phyloP scores from a whole-genome alignment of 2,888 invertebrate genomes.

The Caradrina kadenii region DNA sequence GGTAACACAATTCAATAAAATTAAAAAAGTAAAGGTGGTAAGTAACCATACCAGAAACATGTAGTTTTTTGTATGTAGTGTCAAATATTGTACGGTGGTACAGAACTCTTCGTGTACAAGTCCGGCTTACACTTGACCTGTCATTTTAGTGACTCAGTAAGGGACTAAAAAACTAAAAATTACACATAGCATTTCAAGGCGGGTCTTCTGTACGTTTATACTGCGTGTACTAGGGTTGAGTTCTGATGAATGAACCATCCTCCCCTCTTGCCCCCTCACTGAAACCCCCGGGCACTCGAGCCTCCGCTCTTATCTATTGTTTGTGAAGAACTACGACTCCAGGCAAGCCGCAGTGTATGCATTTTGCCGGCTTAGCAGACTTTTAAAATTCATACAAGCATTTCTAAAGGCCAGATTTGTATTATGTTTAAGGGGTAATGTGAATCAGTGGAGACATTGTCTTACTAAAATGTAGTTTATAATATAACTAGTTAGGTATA shows the following conservation, averaged over 20 bases:
- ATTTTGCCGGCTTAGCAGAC: slow-evolving; percentile 57
- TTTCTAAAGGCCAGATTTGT: slow-evolving; percentile 55
- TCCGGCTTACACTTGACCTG: too few relatives aligned
- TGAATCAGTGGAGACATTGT: slow-evolving; percentile 9
- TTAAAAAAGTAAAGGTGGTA: too few relatives aligned
- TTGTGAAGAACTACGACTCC: slow-evolving; percentile 68
- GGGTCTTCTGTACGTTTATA: slow-evolving; percentile 29
- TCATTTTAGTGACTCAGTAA: too few relatives aligned
- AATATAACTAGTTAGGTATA: too few relatives aligned
- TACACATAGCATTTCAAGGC: neutral
- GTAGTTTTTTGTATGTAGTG: too few relatives aligned
- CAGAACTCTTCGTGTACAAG: too few relatives aligned
- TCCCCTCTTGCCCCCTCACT: slow-evolving; percentile 53
- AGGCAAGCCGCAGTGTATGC: slow-evolving; percentile 59
- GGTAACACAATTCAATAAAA: too few relatives aligned
- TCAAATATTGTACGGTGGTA: neutral
- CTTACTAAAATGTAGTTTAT: neutral
- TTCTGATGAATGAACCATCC: slow-evolving; percentile 56
- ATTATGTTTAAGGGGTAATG: slow-evolving; percentile 29
- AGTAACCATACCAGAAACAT: too few relatives aligned
- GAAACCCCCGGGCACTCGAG: slow-evolving; percentile 63
- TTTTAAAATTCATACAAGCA: slow-evolving; percentile 68
- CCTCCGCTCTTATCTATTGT: slow-evolving; percentile 78
- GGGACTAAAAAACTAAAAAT: neutral
- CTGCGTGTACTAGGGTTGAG: slow-evolving; percentile 19